Evolutionary conservation across 2,113 vertebrate species (phyloP), one percentile per base, ranked within the genome.

Genomic region (Elephas maximus): DNA sequence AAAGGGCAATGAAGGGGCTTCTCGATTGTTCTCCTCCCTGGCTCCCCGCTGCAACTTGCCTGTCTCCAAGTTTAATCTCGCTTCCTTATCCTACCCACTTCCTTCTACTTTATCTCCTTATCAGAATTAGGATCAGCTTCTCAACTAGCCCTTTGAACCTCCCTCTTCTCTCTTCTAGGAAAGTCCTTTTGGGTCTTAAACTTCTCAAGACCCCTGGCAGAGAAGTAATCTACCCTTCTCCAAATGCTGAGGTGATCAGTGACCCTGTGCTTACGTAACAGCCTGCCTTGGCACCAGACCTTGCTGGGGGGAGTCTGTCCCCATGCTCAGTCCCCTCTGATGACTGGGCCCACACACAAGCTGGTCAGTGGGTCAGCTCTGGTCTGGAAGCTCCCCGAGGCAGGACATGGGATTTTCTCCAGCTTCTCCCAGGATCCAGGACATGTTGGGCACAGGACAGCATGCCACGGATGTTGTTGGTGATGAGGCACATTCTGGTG

Each of bases 301-400:
- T 63, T 44, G 71, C 71, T n/a, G 33, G 17, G 18, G 33, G 33
- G 33, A n/a, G 33, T n/a, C 69, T 21, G n/a, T 26, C 65, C 23
- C 28, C 21, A 23, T 18, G 11, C 45, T 17, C 48, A 6, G 3
- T 23, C 30, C 65, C 37, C 44, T 33, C 88, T 23, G 67, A 8
- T 1, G 65, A 11, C 77, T 37, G 33, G 53, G 26, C 57, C 83
- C 0, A 0, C 3, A 11, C 23, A 4, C 30, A 48, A 0, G 21
- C 30, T 0, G 17, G 41, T 57, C 63, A 14, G 62, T 3, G n/a
- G 79, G 53, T 77, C 48, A 21, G 41, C 73, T 77, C 44, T 7
- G 33, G 24, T 4, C 7, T 44, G 62, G 84, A 82, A 28, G 76
- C 62, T 20, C 28, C 41, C 24, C 0, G 0, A 69, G 44, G 63